A percentile compares a stretch with the other conserved stretches of the same genome.
Evolutionary conservation across 2,888 invertebrate genomes (phyloP).

Genomic region (Athripsodes cinereus): DNA sequence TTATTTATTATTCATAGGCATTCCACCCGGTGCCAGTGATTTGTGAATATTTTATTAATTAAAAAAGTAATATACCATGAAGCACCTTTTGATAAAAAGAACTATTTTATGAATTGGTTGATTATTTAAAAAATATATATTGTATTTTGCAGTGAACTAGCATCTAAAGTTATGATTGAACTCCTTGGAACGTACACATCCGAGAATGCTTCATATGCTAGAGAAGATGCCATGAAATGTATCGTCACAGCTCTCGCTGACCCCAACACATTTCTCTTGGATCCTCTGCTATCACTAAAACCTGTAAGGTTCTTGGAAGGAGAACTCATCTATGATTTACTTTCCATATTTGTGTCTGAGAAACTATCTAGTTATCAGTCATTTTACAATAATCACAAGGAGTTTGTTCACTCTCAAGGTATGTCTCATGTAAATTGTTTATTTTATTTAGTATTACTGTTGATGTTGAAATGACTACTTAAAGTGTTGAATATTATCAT

Average conservation of each 20-base stretch:
- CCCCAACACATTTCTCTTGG: constrained; percentile 90
- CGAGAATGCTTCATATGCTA: constrained; percentile 93
- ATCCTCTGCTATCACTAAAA: constrained; percentile 87
- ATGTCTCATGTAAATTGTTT: too few relatives aligned
- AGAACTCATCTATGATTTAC: constrained; percentile 88
- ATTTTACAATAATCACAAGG: constrained; percentile 89
- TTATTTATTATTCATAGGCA: too few relatives aligned
- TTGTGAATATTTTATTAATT: too few relatives aligned
- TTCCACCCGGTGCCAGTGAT: too few relatives aligned
- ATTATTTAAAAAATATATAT: neutral
- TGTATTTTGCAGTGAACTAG: constrained; percentile 64
- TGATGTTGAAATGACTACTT: too few relatives aligned
- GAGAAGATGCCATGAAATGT: constrained; percentile 95
- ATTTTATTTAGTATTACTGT: too few relatives aligned
- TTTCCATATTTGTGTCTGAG: constrained; percentile 92
- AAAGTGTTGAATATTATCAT: too few relatives aligned
- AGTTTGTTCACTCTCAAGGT: constrained; percentile 75
- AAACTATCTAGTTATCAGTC: constrained; percentile 86
- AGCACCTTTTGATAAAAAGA: too few relatives aligned
- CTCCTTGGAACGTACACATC: constrained; percentile 93
- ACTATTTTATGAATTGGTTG: too few relatives aligned
- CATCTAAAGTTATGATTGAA: constrained; percentile 96
- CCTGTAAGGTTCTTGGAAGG: constrained; percentile 94
- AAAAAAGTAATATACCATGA: too few relatives aligned
- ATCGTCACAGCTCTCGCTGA: constrained; percentile 93